A percentile compares a stretch with the other conserved stretches of the same genome.
These are phyloP conservation scores for Oncorhynchus kisutch DNA, from an alignment of 2,113 vertebrate species.

Conservation along the genomic window DNA sequence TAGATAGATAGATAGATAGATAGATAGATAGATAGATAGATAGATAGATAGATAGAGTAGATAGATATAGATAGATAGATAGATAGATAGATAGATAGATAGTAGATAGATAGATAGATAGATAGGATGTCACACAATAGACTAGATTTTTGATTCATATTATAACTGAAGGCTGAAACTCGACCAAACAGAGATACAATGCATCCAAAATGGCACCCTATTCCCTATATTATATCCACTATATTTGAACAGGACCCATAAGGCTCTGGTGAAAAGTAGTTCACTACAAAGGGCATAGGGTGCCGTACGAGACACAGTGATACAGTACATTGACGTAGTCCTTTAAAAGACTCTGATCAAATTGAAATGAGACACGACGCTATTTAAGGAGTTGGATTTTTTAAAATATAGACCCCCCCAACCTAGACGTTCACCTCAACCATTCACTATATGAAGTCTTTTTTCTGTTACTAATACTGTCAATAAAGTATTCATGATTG, in stretches of 20 bases:
- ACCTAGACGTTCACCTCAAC: slow-evolving; percentile 23
- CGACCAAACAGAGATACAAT: background rate
- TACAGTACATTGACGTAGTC: too few species aligned
- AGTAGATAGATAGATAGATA: too few species aligned
- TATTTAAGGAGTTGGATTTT: background rate
- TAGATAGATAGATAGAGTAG: too few species aligned
- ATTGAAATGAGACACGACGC: background rate
- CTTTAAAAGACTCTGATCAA: background rate
- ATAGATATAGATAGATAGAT: too few species aligned
- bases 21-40: too few species aligned
- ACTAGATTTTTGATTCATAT: slow-evolving; percentile 54
- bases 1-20: too few species aligned
- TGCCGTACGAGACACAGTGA: background rate
- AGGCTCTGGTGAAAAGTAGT: too few species aligned
- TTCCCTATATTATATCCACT: too few species aligned
- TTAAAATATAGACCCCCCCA: slow-evolving; percentile 8
- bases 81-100: too few species aligned
- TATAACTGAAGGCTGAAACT: slow-evolving; percentile 31
- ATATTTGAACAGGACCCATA: too few species aligned
- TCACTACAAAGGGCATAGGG: background rate
- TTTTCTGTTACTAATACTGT: slow-evolving; percentile 10
- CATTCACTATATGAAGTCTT: background rate
- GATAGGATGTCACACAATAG: background rate
- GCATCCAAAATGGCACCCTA: background rate
- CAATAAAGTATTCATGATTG: slow-evolving; percentile 39